Conservation (phyloP, 1,140 invertebrate genomes). For the Zaprionus vittiger region DNA sequence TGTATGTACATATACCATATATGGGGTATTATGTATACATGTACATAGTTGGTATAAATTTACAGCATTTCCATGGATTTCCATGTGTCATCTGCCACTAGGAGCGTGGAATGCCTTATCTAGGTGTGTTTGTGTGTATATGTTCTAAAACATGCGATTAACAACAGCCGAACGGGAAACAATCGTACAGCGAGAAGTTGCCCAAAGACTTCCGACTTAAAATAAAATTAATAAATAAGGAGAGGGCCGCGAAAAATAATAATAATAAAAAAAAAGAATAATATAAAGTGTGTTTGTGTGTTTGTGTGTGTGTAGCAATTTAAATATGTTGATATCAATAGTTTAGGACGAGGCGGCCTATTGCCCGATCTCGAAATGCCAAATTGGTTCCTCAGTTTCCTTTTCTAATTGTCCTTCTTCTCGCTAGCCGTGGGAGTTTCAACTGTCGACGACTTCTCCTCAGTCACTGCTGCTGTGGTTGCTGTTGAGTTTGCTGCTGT, state of each 20-base stretch:
- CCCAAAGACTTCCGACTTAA: slow-evolving; percentile 30
- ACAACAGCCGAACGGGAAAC: not conserved
- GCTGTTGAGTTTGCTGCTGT: not conserved
- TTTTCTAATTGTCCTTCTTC: slow-evolving; percentile 64
- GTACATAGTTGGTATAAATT: slow-evolving; percentile 44
- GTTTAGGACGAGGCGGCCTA: slow-evolving; percentile 16
- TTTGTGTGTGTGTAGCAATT: slow-evolving; percentile 3
- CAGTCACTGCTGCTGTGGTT: not conserved
- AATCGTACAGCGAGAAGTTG: slow-evolving; percentile 1
- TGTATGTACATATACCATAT: slow-evolving; percentile 55
- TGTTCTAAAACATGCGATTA: slow-evolving; percentile 1
- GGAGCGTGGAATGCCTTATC: slow-evolving; percentile 3
- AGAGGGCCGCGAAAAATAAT: not conserved
- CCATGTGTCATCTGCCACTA: not conserved
- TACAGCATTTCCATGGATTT: slow-evolving; percentile 22
- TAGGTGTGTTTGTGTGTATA: not conserved
- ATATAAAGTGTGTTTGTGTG: not conserved
- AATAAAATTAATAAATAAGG: slow-evolving; percentile 44
- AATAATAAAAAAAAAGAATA: slow-evolving; percentile 18
- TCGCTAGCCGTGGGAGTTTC: slow-evolving; percentile 23
- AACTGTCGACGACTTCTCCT: not conserved
- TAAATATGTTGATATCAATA: slow-evolving; percentile 29
- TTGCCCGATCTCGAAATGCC: slow-evolving; percentile 17
- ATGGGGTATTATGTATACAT: slow-evolving; percentile 29
- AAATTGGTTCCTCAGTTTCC: not conserved